Base-by-base conservation (phyloP, 2,797 vertebrate genomes). In the Philypnodon macrostomus region DNA sequence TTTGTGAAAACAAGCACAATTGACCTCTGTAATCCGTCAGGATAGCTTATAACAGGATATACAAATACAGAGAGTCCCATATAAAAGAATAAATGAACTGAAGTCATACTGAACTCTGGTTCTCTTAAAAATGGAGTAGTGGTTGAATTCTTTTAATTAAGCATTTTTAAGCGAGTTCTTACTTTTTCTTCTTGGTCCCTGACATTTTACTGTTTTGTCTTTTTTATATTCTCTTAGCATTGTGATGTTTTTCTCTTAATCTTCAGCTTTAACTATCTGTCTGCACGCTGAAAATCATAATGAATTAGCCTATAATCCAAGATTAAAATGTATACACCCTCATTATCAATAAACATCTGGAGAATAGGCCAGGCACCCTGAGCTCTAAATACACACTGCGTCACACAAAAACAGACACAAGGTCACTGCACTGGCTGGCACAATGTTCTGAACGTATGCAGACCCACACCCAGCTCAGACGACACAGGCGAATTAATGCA, bases 401-500 rank as follows among this genome's bases (percentile, higher is more conserved):
- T 57, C 50, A 61, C 55, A 47, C 60, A 64, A 17, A 45, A 46
- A 36, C 27, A 47, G 57, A 63, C 80, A 73, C 63, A 47, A 81
- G 84, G 85, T 89, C 87, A 81, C 69, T 53, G 67, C 51, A 52
- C 57, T 55, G 55, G 65, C 72, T 63, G 65, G 72, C 77, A 83
- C 64, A 87, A 89, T 87, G 73, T 76, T 56, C 76, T 71, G 73
- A 85, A 82, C 70, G 66, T 86, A 91, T 91, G 90, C 89, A 81
- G 81, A 15, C 66, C 45, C 90, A 90, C 87, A 81, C 63, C 29
- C 68, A 45, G 55, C 68, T 71, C 62, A 54, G 72, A 72, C 70
- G 82, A 84, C 76, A 77, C 61, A 61, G 58, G 36, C 32, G 86
- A 84, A 90, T 89, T 66, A 83, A 91, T 90, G 85, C 82, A 2